phyloP scores from a whole-genome alignment of 2,888 invertebrate species.

The Abrostola triplasia region DNA sequence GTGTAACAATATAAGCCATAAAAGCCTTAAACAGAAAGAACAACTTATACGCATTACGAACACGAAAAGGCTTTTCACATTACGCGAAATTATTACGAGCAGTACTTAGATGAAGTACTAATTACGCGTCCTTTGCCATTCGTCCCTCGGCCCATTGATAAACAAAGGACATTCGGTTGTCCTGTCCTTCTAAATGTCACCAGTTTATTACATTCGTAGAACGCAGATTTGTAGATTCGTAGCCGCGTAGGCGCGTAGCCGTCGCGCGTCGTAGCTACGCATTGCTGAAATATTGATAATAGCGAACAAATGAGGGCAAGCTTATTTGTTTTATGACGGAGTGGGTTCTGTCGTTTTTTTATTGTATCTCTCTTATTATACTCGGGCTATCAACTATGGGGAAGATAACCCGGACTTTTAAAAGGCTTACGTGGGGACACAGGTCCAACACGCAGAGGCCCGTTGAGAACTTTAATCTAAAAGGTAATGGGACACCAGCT shows the following conservation, averaged over 20 bases:
- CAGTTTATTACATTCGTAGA: conserved; percentile 43
- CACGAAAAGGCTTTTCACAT: conserved; percentile 38
- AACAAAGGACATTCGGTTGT: conserved; percentile 54
- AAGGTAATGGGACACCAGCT: no score
- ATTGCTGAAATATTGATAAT: conserved; percentile 34
- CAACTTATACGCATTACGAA: conserved; percentile 13
- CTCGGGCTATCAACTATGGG: no score
- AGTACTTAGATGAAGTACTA: conserved; percentile 21
- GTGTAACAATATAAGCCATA: no score
- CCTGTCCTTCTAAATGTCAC: conserved; percentile 53
- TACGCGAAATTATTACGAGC: conserved; percentile 21
- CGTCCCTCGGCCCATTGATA: conserved; percentile 40
- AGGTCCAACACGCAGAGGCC: no score
- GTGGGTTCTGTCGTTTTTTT: conserved; percentile 10
- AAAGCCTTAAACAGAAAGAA: not conserved
- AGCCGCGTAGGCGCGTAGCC: conserved; percentile 59
- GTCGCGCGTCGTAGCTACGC: conserved; percentile 44
- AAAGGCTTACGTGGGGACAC: no score
- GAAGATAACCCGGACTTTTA: no score
- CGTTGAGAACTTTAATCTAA: no score
- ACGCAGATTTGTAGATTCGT: conserved; percentile 43
- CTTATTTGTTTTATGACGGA: conserved; percentile 37
- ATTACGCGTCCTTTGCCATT: conserved; percentile 47
- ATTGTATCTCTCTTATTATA: no score
- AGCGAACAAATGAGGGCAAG: conserved; percentile 30